Conservation (phyloP, 1,140 invertebrate species). For the Oppia nitens region DNA sequence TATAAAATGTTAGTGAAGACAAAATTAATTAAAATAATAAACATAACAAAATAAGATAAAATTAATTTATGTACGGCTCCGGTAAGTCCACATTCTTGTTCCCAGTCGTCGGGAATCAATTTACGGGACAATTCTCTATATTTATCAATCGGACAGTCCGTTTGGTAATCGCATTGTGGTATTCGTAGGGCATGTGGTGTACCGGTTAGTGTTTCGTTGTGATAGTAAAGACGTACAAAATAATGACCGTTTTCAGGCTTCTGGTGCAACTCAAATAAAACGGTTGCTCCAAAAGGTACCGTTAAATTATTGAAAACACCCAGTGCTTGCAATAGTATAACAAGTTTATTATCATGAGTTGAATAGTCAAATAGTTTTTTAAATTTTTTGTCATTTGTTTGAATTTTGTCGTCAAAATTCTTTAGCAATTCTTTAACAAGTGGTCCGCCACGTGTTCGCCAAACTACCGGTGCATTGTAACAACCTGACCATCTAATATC, state of each 20-base stretch:
- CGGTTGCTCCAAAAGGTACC: background rate
- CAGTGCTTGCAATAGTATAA: constrained; percentile 1
- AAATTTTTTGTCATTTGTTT: background rate
- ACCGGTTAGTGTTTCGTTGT: constrained; percentile 3
- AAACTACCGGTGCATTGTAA: background rate
- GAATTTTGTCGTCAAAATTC: constrained; percentile 3
- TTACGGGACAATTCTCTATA: background rate
- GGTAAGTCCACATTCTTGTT: constrained; percentile 17
- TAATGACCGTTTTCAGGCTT: background rate
- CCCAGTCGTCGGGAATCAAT: constrained; percentile 14
- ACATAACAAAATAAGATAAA: no score
- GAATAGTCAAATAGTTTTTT: constrained; percentile 6
- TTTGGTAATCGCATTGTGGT: background rate
- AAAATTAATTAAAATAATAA: no score
- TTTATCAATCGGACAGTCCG: background rate
- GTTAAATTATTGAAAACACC: constrained; percentile 2
- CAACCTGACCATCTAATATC: background rate
- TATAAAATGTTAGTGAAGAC: no score
- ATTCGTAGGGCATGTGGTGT: background rate
- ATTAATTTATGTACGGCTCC: no score
- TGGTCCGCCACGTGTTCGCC: background rate
- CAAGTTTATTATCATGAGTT: constrained; percentile 9
- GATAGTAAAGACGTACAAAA: constrained; percentile 10
- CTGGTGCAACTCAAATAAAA: constrained; percentile 6
- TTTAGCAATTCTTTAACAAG: background rate